Conservation (phyloP, 2,797 vertebrate species). For the Columba guinea region DNA sequence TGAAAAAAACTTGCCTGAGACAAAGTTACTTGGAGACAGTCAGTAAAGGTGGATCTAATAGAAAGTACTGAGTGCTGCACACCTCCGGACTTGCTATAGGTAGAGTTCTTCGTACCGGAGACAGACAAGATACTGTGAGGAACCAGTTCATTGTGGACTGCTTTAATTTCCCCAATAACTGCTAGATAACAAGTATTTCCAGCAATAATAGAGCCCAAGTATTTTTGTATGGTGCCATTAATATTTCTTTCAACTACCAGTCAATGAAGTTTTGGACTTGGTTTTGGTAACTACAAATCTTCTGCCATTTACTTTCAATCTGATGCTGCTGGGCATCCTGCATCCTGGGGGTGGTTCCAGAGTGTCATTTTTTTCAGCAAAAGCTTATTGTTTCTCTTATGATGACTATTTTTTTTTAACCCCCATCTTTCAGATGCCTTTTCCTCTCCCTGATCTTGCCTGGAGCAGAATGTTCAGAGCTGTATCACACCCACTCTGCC, state of each 20-base stretch:
- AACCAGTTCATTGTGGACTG: not conserved
- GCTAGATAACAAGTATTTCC: not conserved
- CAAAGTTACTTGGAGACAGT: not conserved
- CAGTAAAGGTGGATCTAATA: not conserved
- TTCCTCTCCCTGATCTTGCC: not conserved
- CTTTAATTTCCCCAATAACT: not conserved
- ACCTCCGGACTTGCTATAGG: not conserved
- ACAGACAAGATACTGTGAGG: not conserved
- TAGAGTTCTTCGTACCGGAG: not conserved
- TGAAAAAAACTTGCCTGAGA: not conserved
- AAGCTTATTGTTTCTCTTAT: not conserved
- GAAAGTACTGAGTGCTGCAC: not conserved
- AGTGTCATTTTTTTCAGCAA: not conserved
- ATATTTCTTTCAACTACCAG: not conserved
- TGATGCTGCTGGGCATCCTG: not conserved
- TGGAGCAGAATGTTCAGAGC: not conserved
- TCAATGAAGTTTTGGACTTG: not conserved
- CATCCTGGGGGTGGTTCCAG: not conserved
- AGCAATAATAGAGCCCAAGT: not conserved
- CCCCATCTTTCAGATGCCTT: not conserved
- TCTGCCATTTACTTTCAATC: not conserved
- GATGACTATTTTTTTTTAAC: not conserved
- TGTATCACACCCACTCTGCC: not conserved
- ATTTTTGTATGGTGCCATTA: not conserved
- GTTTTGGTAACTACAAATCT: not conserved